A percentile compares a stretch with the other conserved stretches of the same genome.
phyloP scores from a whole-genome alignment of 2,797 vertebrate species.

The Gallinago solitaria region DNA sequence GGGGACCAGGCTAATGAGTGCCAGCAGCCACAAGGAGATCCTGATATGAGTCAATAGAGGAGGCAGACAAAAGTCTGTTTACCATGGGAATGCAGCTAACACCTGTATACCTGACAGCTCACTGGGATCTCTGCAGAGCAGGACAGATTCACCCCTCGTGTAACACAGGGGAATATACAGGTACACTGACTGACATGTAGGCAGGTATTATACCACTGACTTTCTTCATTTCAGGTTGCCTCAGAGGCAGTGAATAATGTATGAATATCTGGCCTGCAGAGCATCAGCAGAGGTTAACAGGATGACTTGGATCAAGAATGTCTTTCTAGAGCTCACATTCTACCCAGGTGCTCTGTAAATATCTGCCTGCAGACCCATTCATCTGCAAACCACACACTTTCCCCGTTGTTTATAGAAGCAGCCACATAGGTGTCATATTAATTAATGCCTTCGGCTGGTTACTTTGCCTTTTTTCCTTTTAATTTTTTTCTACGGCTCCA shows the following conservation, averaged over 20 bases:
- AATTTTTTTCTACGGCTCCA: not conserved
- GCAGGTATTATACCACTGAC: not conserved
- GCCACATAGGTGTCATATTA: not conserved
- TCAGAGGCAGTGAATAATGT: not conserved
- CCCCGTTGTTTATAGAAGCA: not conserved
- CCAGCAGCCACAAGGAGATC: not conserved
- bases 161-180: not conserved
- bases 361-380: not conserved
- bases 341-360: not conserved
- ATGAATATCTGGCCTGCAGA: not conserved
- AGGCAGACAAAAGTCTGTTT: not conserved
- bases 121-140: not conserved
- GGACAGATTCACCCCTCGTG: not conserved
- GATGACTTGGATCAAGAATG: fast-evolving
- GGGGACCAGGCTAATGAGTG: not conserved
- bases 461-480: conserved; percentile 16
- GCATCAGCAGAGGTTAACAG: not conserved
- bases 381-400: not conserved
- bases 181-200: fast-evolving
- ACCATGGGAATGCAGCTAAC: not conserved
- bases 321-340: not conserved
- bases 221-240: not conserved
- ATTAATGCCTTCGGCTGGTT: conserved; percentile 22
- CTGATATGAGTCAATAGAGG: not conserved
- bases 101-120: not conserved